A percentile compares a stretch with the other conserved stretches of the same genome.
Evolutionary conservation across 1,140 invertebrate species (phyloP).

Genomic region (honey bee (Apis mellifera)): DNA sequence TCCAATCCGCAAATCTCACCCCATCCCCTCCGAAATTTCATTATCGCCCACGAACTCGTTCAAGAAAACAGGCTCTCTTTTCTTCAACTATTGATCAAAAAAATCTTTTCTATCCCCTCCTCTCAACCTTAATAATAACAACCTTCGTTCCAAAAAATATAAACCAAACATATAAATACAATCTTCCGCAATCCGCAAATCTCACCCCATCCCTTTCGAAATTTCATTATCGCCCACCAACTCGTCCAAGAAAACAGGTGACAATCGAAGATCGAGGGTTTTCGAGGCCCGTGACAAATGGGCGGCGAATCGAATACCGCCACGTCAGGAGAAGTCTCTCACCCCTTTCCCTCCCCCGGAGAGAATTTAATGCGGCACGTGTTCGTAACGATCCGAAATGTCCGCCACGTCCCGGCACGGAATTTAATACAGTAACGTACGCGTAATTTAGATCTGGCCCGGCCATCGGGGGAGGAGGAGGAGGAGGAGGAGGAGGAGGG

Average conservation of each 20-base stretch:
- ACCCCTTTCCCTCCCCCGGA: slow-evolving; percentile 9
- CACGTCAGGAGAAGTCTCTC: slow-evolving; percentile 49
- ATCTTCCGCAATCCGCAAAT: too few species aligned
- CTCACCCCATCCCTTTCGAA: too few species aligned
- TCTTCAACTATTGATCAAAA: too few species aligned
- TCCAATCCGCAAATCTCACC: too few species aligned
- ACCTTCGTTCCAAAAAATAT: too few species aligned
- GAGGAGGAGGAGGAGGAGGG: too few species aligned
- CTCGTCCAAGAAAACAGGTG: slow-evolving; percentile 42
- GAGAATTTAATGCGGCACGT: slow-evolving; percentile 64
- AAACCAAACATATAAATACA: too few species aligned
- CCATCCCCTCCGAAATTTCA: not conserved
- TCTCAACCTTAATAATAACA: too few species aligned
- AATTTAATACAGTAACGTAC: slow-evolving; percentile 67
- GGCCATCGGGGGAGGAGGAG: slow-evolving; percentile 11
- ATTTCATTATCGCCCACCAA: not conserved
- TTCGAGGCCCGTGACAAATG: not conserved
- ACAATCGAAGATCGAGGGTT: not conserved
- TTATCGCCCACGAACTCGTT: not conserved
- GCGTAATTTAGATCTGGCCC: slow-evolving; percentile 65
- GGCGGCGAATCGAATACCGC: not conserved
- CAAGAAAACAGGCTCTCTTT: slow-evolving; percentile 51
- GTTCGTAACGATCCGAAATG: slow-evolving; percentile 64
- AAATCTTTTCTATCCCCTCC: too few species aligned
- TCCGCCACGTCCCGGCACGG: slow-evolving; percentile 57